A percentile compares a stretch with the other conserved stretches of the same genome.
phyloP scores from a whole-genome alignment of 1,140 invertebrate genomes.

The Pseudobourletiella spinata region DNA sequence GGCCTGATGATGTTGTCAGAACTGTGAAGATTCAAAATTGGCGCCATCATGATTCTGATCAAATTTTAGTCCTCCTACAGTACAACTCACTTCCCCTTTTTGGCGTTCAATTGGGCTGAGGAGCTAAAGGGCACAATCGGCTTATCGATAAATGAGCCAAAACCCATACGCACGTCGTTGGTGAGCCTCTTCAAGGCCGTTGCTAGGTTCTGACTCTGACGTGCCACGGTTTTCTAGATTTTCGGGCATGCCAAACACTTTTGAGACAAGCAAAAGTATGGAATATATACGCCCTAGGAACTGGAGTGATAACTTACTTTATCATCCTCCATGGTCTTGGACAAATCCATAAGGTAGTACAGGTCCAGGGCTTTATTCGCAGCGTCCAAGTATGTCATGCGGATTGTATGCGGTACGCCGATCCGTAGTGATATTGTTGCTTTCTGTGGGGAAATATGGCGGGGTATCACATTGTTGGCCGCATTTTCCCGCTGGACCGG shows the following conservation, averaged over 20 bases:
- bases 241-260: not conserved
- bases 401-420: slow-evolving; percentile 8
- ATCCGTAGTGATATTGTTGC: slow-evolving; percentile 12
- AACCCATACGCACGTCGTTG: slow-evolving; percentile 66
- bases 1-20: not conserved
- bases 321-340: slow-evolving; percentile 56
- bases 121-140: slow-evolving; percentile 22
- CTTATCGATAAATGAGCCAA: slow-evolving; percentile 68
- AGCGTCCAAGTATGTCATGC: slow-evolving; percentile 17
- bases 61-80: not conserved
- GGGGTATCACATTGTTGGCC: not conserved
- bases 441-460: not conserved
- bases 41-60: not conserved
- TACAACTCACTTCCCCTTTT: not conserved
- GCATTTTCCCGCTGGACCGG: not conserved
- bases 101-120: not conserved
- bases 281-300: not conserved
- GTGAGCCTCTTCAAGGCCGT: slow-evolving; percentile 60
- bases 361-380: slow-evolving; percentile 51
- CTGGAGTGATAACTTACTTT: slow-evolving; percentile 37
- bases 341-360: slow-evolving; percentile 59
- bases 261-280: slow-evolving; percentile 40
- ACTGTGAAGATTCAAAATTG: not conserved
- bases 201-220: slow-evolving; percentile 47
- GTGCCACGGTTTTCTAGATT: slow-evolving; percentile 20